phyloP scores from a whole-genome alignment of 2,888 invertebrate species.

The Furcula furcula region DNA sequence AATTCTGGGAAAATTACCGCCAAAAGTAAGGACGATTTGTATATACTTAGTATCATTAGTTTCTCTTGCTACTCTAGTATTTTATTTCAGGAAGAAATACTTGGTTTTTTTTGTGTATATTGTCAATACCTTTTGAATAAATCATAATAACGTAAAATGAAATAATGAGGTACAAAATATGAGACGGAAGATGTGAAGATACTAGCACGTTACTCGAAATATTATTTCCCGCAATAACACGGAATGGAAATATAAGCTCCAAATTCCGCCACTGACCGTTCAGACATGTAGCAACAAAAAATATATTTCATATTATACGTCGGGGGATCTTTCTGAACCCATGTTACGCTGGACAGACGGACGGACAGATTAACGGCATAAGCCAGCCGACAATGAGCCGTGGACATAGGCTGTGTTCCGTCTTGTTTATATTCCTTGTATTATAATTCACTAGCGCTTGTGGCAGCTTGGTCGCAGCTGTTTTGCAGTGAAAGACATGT shows the following conservation, averaged over 20 bases:
- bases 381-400: slow-evolving; percentile 39
- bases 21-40: no score
- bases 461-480: slow-evolving; percentile 10
- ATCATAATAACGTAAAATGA: no score
- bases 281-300: slow-evolving; percentile 30
- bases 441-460: slow-evolving; percentile 15
- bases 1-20: no score
- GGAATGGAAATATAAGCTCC: slow-evolving; percentile 6
- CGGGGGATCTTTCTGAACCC: slow-evolving; percentile 30
- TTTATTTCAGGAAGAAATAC: no score
- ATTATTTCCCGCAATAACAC: slow-evolving; percentile 4
- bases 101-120: no score
- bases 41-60: no score
- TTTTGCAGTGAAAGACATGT: no score
- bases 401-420: slow-evolving; percentile 4
- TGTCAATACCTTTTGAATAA: no score
- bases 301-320: slow-evolving; percentile 30
- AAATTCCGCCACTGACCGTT: slow-evolving; percentile 1
- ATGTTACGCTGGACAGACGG: slow-evolving; percentile 41
- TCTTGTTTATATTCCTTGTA: slow-evolving; percentile 23
- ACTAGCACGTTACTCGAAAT: no score
- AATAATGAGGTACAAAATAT: no score
- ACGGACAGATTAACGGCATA: slow-evolving; percentile 56
- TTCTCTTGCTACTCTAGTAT: no score
- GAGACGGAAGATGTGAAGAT: no score